Percentiles rank a stretch among this genome's conserved stretches.
Conservation (phyloP, 2,888 invertebrate species). For the Oscheius sp. region DNA sequence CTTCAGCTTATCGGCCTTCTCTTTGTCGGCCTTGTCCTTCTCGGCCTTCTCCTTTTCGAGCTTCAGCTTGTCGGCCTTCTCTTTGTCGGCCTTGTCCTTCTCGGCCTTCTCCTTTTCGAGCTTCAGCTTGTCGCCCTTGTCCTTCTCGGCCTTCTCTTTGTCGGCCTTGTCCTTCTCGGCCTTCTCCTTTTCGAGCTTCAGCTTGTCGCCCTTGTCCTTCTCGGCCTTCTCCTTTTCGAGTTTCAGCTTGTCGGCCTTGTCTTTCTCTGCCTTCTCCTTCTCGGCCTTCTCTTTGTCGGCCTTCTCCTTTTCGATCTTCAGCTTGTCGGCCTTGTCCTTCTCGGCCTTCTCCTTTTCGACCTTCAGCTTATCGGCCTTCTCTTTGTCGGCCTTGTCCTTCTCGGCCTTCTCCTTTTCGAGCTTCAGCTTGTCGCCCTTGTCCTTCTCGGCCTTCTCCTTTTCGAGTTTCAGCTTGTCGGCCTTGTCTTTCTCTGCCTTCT, state of each 20-base stretch:
- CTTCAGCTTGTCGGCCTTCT: constrained; percentile 13
- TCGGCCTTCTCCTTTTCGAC: constrained; percentile 22
- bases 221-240: constrained; percentile 22
- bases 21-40: constrained; percentile 9
- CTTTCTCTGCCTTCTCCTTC: constrained; percentile 6
- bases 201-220: constrained; percentile 21
- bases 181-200: constrained; percentile 16
- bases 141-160: constrained; percentile 13
- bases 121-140: constrained; percentile 2
- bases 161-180: constrained; percentile 25
- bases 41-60: constrained; percentile 14
- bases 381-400: constrained; percentile 18
- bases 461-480: constrained; percentile 4
- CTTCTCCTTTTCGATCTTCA: constrained; percentile 12
- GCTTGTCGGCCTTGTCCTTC: constrained; percentile 20
- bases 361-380: neutral
- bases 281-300: constrained; percentile 19
- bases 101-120: constrained; percentile 22
- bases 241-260: constrained; percentile 12
- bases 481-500: constrained; percentile 20
- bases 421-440: constrained; percentile 6
- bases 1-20: constrained; percentile 8
- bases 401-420: constrained; percentile 19
- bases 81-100: constrained; percentile 19
- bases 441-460: constrained; percentile 8